A percentile compares a stretch with the other conserved stretches of the same genome.
phyloP scores from a whole-genome alignment of 2,797 vertebrate genomes.

The Pipistrellus pipistrellus region DNA sequence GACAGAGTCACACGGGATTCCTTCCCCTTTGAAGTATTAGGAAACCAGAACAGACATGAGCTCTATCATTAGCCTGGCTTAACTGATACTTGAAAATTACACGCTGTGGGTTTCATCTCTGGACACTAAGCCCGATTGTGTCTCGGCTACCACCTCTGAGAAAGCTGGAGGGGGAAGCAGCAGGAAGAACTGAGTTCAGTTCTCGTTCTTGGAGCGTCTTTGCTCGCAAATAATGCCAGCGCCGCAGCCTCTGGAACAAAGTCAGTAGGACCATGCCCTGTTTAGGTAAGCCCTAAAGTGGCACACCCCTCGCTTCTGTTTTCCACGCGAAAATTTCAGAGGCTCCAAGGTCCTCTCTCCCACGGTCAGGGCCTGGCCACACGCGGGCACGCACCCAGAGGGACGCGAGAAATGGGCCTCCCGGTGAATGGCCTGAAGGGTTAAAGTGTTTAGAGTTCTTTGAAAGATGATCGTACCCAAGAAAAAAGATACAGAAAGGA shows the following conservation, averaged over 20 bases:
- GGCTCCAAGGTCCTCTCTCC: not conserved
- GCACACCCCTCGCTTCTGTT: slow-evolving; percentile 33
- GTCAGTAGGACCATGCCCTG: slow-evolving; percentile 35
- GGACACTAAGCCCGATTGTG: not conserved
- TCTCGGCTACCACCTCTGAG: slow-evolving; percentile 12
- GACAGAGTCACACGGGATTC: not conserved
- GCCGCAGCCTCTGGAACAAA: not conserved
- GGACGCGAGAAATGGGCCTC: not conserved
- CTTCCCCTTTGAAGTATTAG: slow-evolving; percentile 47
- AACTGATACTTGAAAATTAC: slow-evolving; percentile 56
- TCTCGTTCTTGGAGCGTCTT: slow-evolving; percentile 57
- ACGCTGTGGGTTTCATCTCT: not conserved
- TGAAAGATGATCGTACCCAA: not conserved
- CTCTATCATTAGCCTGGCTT: slow-evolving; percentile 58
- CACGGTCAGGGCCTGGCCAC: not conserved
- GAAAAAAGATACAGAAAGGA: not conserved
- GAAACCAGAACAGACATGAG: not conserved
- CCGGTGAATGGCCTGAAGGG: not conserved
- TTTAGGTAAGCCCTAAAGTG: not conserved
- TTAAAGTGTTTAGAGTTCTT: not conserved
- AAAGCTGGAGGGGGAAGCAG: slow-evolving; percentile 63
- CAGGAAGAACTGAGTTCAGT: slow-evolving; percentile 33
- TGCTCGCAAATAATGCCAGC: slow-evolving; percentile 28
- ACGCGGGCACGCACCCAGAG: not conserved
- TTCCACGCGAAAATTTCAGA: slow-evolving; percentile 21